Base-by-base conservation (phyloP, 2,113 vertebrate species). In the Scatophagus argus region DNA sequence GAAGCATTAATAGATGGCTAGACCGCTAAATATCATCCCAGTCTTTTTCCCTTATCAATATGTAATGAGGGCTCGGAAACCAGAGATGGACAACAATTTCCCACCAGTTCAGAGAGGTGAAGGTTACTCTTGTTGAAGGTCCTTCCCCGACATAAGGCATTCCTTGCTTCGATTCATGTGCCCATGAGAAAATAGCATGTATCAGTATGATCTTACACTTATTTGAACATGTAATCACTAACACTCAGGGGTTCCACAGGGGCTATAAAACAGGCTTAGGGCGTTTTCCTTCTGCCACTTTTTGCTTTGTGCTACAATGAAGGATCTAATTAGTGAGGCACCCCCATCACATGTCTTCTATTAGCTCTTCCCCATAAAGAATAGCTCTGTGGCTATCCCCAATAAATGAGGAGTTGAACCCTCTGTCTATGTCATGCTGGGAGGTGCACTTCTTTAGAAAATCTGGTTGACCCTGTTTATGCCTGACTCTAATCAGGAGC, bases 401-500 rank as follows among this genome's bases (percentile, higher is more conserved):
- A 89, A 85, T 83, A 87, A 88, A 82, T 55, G 8, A 29, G 31
- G 47, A 81, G 85, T 41, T 76, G 74, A 86, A 86, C 70, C 75
- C 69, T 49, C 79, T 79, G 84, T 87, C 82, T 74, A 9, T 81
- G 80, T 85, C 88, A 66, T 34, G 14, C 79, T 56, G 70, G 68
- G 87, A 72, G 81, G 73, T 69, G 78, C n/a, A 13, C 79, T 73
- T 87, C 85, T 89, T 83, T 74, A 78, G 87, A 72, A 84, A 81
- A 87, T 74, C 86, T 69, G 86, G 73, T 72, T 75, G 85, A 83
- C 87, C 83, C 76, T 65, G 59, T 91, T 81, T 83, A 73, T 83
- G 86, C 66, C 69, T 56, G 86, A 68, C 81, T 92, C 90, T 94
- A 93, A 93, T 94, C 93, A 89, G 87, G 87, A 77, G 72, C 78